phyloP scores from a whole-genome alignment of 2,797 vertebrate species.

The Siniperca scherzeri region DNA sequence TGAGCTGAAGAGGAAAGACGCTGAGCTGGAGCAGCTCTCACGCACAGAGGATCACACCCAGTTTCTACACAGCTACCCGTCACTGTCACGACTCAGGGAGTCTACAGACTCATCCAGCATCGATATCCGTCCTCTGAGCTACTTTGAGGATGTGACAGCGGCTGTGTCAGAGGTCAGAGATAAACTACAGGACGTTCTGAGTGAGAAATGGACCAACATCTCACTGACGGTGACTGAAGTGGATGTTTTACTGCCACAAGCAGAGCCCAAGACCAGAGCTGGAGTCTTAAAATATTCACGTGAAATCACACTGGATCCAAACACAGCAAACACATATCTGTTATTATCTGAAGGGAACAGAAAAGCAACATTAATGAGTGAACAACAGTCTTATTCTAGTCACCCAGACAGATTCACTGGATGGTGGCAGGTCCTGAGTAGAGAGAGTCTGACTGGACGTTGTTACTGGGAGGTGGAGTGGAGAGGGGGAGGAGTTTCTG shows the following conservation, averaged over 20 bases:
- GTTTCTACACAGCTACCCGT: conserved; percentile 5
- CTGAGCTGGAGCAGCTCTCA: conserved; percentile 21
- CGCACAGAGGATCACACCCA: conserved; percentile 3
- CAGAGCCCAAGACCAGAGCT: neutral
- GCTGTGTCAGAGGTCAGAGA: no score
- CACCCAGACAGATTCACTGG: conserved; percentile 3
- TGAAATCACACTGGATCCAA: conserved; percentile 26
- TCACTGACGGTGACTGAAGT: no score
- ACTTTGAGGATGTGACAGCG: neutral
- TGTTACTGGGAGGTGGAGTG: neutral
- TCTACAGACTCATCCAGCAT: no score
- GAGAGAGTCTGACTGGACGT: conserved; percentile 38
- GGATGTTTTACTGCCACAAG: neutral
- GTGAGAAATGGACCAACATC: neutral
- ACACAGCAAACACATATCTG: neutral
- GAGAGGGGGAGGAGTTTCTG: neutral
- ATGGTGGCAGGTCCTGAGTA: conserved; percentile 9
- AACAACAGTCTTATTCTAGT: neutral
- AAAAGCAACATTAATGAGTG: rapidly evolving
- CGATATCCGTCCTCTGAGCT: neutral
- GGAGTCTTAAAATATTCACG: neutral
- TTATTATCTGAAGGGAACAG: conserved; percentile 3
- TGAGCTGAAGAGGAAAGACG: conserved; percentile 26
- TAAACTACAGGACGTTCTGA: no score
- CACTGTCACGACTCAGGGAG: neutral